Conservation (phyloP, 2,797 vertebrate species). For the Micromesistius poutassou region DNA sequence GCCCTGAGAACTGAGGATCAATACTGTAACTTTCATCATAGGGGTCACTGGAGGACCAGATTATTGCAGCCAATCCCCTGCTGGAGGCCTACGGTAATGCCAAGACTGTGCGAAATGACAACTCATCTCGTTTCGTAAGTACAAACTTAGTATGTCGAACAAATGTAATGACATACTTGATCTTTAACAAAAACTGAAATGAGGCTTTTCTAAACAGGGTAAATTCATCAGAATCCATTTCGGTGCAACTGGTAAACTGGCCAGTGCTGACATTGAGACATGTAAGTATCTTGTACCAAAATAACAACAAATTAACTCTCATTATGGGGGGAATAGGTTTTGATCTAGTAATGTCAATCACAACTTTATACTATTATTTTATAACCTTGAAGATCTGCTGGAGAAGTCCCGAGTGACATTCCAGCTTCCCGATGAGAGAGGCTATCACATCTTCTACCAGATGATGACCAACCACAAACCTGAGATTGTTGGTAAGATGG, state of each 20-base stretch:
- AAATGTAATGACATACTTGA: background rate
- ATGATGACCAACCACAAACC: conserved; percentile 81
- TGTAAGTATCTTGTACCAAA: conserved; percentile 65
- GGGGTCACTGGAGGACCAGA: conserved; percentile 77
- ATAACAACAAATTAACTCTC: background rate
- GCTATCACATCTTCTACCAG: conserved; percentile 85
- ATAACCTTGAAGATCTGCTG: conserved; percentile 69
- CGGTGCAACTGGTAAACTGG: conserved; percentile 76
- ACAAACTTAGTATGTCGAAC: background rate
- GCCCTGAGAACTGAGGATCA: background rate
- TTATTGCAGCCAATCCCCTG: conserved; percentile 73
- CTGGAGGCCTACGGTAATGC: conserved; percentile 82
- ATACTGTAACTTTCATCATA: conserved; percentile 22
- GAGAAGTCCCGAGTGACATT: conserved; percentile 85
- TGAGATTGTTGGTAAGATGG: conserved; percentile 73
- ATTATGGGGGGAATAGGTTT: background rate
- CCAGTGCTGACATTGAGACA: conserved; percentile 82
- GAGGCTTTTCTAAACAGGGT: conserved; percentile 61
- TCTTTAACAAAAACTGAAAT: background rate
- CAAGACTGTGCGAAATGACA: conserved; percentile 82
- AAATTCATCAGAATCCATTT: conserved; percentile 86
- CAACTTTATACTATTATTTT: too few relatives aligned
- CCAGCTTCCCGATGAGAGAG: conserved; percentile 81
- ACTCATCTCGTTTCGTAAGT: conserved; percentile 79
- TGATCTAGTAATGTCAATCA: background rate